Percentiles rank a stretch among this genome's conserved stretches.
These are phyloP conservation scores for Zaprionus tsacasi DNA, from an alignment of 1,140 invertebrate genomes.

Conservation along the genomic window DNA sequence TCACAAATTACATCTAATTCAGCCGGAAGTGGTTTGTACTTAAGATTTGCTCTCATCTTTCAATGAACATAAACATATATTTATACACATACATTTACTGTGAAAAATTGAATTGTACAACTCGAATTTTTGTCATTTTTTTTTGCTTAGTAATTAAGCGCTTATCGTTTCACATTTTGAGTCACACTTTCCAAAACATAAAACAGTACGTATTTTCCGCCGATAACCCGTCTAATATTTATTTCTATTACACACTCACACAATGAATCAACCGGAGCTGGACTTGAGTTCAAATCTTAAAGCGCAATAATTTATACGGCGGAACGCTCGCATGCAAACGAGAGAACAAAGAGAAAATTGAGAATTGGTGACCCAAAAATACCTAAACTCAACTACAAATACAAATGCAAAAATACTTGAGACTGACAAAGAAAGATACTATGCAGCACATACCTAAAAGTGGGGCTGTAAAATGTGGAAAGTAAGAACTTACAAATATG, in stretches of 20 bases:
- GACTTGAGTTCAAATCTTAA: constrained; percentile 19
- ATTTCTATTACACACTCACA: neutral
- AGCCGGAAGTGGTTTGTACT: constrained; percentile 12
- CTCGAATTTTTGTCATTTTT: constrained; percentile 3
- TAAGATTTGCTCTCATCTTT: constrained; percentile 1
- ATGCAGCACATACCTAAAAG: constrained; percentile 8
- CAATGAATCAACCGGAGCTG: constrained; percentile 20
- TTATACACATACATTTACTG: neutral
- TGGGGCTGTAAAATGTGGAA: constrained; percentile 35
- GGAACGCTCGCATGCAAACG: constrained; percentile 38
- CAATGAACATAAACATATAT: neutral
- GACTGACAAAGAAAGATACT: constrained; percentile 33
- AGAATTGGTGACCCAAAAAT: constrained; percentile 61
- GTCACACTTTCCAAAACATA: constrained; percentile 36
- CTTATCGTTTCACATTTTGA: constrained; percentile 50
- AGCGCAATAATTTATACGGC: constrained; percentile 41
- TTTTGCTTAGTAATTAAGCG: constrained; percentile 48
- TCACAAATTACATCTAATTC: constrained; percentile 32
- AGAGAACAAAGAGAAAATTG: constrained; percentile 57
- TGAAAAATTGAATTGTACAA: constrained; percentile 14
- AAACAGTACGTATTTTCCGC: neutral
- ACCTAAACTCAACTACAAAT: constrained; percentile 32
- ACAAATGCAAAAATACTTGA: constrained; percentile 22
- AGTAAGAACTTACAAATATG: neutral
- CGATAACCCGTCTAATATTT: constrained; percentile 8